phyloP scores from a whole-genome alignment of 2,888 invertebrate species.

The Phalera bucephala region DNA sequence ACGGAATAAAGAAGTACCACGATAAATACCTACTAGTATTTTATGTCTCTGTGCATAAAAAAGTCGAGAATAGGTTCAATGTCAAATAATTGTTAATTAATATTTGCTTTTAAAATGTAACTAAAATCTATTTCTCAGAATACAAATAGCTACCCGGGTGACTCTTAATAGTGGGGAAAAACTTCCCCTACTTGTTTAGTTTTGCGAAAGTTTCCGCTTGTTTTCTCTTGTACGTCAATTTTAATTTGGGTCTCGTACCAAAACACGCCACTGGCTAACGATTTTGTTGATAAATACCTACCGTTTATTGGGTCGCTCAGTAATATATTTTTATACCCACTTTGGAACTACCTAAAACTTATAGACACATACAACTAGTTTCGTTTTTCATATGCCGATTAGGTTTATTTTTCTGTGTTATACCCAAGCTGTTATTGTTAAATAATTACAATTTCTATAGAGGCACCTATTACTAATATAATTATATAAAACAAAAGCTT shows the following conservation, averaged over 20 bases:
- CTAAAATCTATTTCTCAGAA: neutral
- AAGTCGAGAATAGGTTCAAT: no score
- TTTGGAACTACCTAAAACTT: no score
- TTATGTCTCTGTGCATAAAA: no score
- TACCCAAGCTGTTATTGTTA: neutral
- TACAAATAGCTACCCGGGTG: neutral
- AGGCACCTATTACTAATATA: no score
- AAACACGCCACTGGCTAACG: constrained; percentile 26
- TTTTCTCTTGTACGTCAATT: constrained; percentile 30
- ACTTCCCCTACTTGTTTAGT: constrained; percentile 5
- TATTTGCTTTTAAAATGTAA: neutral
- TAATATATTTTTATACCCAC: no score
- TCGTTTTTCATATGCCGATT: no score
- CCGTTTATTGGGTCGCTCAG: constrained; percentile 18
- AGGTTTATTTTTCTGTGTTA: no score
- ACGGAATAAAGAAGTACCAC: no score
- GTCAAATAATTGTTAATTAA: neutral
- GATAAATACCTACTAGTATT: no score
- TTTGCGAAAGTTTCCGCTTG: constrained; percentile 17
- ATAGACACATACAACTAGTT: no score
- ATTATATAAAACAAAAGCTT: no score
- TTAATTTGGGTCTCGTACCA: constrained; percentile 25
- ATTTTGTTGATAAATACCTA: constrained; percentile 26
- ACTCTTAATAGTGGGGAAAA: constrained; percentile 3
- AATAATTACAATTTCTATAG: neutral